Evolutionary conservation across 2,888 invertebrate species (phyloP).

Genomic region (Oligia fasciuncula): DNA sequence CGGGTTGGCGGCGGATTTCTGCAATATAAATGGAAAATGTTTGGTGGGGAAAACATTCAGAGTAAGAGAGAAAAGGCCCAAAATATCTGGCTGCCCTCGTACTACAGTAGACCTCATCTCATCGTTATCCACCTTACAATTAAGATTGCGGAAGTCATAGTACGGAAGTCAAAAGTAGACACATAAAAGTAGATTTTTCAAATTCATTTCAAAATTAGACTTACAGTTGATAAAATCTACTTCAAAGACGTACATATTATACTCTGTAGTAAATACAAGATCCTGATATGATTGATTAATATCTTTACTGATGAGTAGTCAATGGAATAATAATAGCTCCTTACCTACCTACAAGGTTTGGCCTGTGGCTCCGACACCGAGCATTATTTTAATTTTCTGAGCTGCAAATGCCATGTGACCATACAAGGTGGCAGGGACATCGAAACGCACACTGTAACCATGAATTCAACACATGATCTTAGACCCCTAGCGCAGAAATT

Average conservation of each 20-base stretch:
- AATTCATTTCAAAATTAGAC: not conserved
- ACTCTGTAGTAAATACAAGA: not conserved
- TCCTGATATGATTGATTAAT: conserved; percentile 28
- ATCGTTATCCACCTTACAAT: not conserved
- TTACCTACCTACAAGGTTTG: conserved; percentile 3
- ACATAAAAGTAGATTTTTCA: not conserved
- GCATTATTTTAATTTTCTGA: not conserved
- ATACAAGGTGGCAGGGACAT: no score
- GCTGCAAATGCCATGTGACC: not conserved
- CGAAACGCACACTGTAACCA: no score
- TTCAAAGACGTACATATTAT: not conserved
- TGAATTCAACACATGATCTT: no score
- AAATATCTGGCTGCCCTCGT: fast-evolving
- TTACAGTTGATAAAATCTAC: not conserved
- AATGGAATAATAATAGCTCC: conserved; percentile 22
- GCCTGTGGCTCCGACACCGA: not conserved
- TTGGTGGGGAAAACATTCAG: no score
- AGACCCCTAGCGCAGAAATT: no score
- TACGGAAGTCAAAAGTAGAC: not conserved
- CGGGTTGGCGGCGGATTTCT: not conserved
- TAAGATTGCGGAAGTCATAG: not conserved
- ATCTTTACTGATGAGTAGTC: conserved; percentile 21
- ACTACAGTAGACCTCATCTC: not conserved
- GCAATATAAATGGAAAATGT: not conserved
- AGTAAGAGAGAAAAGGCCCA: not conserved